Conservation (phyloP, 2,888 invertebrate species). For the Marronus borbonicus region DNA sequence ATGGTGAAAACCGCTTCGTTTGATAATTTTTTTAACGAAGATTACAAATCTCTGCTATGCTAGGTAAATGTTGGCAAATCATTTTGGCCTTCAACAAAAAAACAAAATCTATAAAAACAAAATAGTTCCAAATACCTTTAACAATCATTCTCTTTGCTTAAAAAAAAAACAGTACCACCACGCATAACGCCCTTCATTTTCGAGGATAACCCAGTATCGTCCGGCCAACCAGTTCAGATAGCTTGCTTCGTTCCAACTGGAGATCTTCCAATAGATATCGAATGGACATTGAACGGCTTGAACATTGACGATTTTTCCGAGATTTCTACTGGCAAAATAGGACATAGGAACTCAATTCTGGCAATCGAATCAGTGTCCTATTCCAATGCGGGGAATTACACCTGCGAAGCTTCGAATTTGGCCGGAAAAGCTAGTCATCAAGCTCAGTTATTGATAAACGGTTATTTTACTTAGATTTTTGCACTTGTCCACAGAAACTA, state of each 20-base stretch:
- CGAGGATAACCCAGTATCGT: conserved; percentile 76
- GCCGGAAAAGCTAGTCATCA: conserved; percentile 74
- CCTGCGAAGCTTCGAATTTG: conserved; percentile 75
- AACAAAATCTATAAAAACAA: too few species aligned
- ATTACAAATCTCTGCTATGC: too few species aligned
- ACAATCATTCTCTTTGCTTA: background rate
- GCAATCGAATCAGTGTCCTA: conserved; percentile 76
- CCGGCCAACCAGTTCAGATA: conserved; percentile 78
- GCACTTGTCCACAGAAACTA: conserved; percentile 61
- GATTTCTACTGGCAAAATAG: conserved; percentile 73
- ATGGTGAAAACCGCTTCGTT: too few species aligned
- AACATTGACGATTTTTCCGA: conserved; percentile 63
- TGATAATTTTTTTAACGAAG: too few species aligned
- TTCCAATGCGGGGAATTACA: conserved; percentile 77
- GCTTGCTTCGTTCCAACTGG: conserved; percentile 79
- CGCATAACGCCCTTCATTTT: conserved; percentile 82
- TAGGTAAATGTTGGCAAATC: too few species aligned
- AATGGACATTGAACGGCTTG: conserved; percentile 78
- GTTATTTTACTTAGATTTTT: conserved; percentile 67
- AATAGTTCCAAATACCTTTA: too few species aligned
- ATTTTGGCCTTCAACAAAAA: too few species aligned
- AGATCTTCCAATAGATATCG: conserved; percentile 79
- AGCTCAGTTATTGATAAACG: conserved; percentile 76
- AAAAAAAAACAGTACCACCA: conserved; percentile 74
- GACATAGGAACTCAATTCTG: conserved; percentile 75